phyloP scores from a whole-genome alignment of 2,888 invertebrate genomes.

The Orchesella flavescens region DNA sequence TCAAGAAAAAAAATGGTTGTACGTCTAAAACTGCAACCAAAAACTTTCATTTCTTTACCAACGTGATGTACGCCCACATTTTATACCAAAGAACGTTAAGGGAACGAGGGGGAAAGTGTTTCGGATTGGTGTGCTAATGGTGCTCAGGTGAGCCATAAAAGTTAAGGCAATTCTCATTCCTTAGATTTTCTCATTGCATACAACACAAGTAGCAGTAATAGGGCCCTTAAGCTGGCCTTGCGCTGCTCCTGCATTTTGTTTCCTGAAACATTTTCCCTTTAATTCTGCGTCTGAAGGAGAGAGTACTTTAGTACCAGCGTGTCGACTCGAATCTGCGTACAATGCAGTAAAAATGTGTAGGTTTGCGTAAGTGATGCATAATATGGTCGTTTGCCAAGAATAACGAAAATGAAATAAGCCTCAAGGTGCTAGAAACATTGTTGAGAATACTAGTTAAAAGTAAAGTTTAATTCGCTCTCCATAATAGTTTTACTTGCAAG shows the following conservation, averaged over 20 bases:
- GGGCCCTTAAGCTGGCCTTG: constrained; percentile 3
- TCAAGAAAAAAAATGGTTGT: too few relatives aligned
- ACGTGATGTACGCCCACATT: background rate
- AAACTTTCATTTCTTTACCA: too few relatives aligned
- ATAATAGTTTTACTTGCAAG: background rate
- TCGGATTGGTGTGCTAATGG: constrained; percentile 1
- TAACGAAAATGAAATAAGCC: constrained; percentile 7
- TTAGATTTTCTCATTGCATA: background rate
- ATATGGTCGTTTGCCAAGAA: background rate
- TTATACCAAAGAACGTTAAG: background rate
- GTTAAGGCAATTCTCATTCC: constrained; percentile 3
- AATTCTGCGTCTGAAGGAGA: background rate
- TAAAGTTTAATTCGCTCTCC: constrained; percentile 1
- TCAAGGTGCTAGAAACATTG: background rate
- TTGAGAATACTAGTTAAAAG: background rate
- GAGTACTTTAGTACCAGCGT: background rate
- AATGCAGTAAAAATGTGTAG: background rate
- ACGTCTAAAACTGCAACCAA: too few relatives aligned
- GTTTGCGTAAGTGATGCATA: background rate
- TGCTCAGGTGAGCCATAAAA: constrained; percentile 26
- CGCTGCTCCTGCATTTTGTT: background rate
- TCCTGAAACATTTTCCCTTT: background rate
- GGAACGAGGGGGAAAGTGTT: background rate
- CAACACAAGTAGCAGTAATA: background rate
- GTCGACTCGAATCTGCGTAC: background rate